Evolutionary conservation across 2,113 vertebrate genomes (phyloP), one percentile per base, ranked within the genome.

Genomic region (Labeo rohita): DNA sequence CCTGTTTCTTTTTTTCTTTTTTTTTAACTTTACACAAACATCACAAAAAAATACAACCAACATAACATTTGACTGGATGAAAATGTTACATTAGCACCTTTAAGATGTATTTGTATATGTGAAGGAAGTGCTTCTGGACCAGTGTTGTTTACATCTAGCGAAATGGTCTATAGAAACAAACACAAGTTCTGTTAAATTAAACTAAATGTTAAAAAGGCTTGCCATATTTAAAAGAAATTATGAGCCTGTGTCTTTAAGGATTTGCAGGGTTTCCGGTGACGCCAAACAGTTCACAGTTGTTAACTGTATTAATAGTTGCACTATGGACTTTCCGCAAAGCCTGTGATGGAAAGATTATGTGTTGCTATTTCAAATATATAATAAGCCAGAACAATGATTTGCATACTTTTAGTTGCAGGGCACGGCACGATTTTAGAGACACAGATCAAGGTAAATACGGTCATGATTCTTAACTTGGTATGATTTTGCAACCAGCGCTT

Each of bases 381-480:
- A 18, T 4, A 49, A 65, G 3, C 2, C 56, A 28, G 18, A 18
- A 0, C 6, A 21, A 96, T 95, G 95, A 96, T 96, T 75, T 96
- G 95, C 1, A 92, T 96, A 15, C 88, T 96, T 56, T 87, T 96
- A 79, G 96, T 96, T 9, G 95, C 96, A 12, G 95, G 96, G 0
- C 96, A 96, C 85, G 95, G 94, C 63, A 93, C 95, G 21, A 75
- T 96, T 9, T 91, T 96, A 65, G 93, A 96, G 87, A 89, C 92
- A 7, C 94, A 96, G 72, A 95, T 96, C 10, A 95, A 95, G 95
- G 96, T 96, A 54, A 65, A 52, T 50, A 21, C 36, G 3, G 28
- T 66, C 36, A 43, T 21, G 36, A 43, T 70, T 70, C 8, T 21
- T 39, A 21, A 43, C 16, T 10, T 43, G 9, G 66, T 43, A 18